These are phyloP conservation scores for Engystomops pustulosus DNA, from an alignment of 2,113 vertebrate genomes.

Conservation along the genomic window DNA sequence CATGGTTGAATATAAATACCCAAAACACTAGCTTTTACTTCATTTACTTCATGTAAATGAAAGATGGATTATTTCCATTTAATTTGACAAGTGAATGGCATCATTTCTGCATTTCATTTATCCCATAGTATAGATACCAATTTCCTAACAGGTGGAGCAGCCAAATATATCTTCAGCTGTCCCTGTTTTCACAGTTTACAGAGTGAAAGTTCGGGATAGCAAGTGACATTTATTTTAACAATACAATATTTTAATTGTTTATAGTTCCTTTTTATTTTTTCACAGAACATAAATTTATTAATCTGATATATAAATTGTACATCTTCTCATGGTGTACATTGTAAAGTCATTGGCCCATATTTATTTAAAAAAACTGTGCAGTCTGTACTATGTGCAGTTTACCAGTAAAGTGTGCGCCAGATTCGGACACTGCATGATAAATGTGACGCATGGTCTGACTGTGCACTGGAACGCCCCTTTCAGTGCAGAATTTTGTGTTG, in stretches of 20 bases:
- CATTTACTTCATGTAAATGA: background rate
- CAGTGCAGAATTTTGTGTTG: no score
- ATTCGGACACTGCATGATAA: no score
- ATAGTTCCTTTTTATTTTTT: no score
- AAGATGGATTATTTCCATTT: conserved; percentile 12
- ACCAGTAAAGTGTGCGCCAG: no score
- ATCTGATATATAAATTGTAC: background rate
- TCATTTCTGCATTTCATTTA: conserved; percentile 10
- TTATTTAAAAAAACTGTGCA: no score
- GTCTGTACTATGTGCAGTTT: no score
- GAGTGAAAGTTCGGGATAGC: background rate
- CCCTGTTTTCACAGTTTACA: background rate
- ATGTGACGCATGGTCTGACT: no score
- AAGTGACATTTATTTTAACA: background rate
- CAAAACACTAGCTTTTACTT: background rate
- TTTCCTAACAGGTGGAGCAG: background rate
- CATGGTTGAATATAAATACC: background rate
- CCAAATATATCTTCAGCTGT: conserved; percentile 22
- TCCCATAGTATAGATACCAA: background rate
- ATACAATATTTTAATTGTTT: background rate
- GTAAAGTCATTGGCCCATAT: background rate
- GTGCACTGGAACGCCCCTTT: no score
- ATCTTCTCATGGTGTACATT: background rate
- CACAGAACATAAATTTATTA: no score
- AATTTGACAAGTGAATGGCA: conserved; percentile 7